A percentile compares a stretch with the other conserved stretches of the same genome.
Evolutionary conservation across 2,797 vertebrate genomes (phyloP).

Genomic region (Chromis chromis): DNA sequence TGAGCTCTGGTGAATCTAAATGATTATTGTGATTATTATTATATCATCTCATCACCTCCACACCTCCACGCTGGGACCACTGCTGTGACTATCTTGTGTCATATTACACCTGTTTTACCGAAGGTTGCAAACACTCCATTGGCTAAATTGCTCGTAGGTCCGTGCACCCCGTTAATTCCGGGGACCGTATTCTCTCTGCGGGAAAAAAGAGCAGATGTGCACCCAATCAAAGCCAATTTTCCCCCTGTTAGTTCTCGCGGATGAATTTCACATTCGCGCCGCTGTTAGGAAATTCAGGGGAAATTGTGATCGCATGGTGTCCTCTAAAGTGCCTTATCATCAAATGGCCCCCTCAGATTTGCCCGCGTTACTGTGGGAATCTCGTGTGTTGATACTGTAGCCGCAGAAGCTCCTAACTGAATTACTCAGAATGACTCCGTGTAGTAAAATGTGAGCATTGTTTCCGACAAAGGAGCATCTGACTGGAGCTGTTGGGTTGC

Average conservation of each 20-base stretch:
- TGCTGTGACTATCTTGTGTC: neutral
- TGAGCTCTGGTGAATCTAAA: neutral
- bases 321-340: constrained; percentile 20
- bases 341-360: constrained; percentile 23
- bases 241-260: constrained; percentile 37
- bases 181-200: neutral
- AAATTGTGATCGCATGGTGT: constrained; percentile 27
- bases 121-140: neutral
- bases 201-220: constrained; percentile 33
- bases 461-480: constrained; percentile 65
- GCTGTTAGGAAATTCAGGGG: constrained; percentile 31
- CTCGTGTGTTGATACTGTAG: constrained; percentile 1
- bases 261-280: constrained; percentile 28
- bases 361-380: neutral
- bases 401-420: constrained; percentile 44
- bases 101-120: neutral
- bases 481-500: constrained; percentile 34
- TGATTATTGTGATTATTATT: neutral
- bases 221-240: constrained; percentile 51
- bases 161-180: constrained; percentile 8
- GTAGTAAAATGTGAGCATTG: constrained; percentile 59
- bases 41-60: no score
- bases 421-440: constrained; percentile 41
- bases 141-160: constrained; percentile 1
- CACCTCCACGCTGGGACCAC: neutral